Base-by-base conservation (phyloP, 1,140 invertebrate species). In the Wasmannia auropunctata region DNA sequence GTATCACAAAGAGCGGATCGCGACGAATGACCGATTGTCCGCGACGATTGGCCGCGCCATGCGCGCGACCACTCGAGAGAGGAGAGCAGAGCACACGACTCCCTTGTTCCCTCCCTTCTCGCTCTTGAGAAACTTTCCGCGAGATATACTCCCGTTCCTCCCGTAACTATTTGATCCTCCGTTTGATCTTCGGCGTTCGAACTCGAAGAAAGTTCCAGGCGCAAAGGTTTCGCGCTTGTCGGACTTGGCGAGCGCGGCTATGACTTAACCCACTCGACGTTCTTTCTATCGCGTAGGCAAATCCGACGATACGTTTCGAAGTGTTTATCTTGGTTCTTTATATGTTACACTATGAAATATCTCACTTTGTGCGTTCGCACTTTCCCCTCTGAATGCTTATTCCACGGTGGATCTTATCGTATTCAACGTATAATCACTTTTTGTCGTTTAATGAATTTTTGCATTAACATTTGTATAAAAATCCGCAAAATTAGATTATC, bases 181-280 rank as follows among this genome's bases (percentile, higher is more conserved):
- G 62, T 70, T 77, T 75, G 49, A 56, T 81, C 70, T 75, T 72
- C 46, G 56, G 3, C 76, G 63, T 85, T 87, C n/a, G n/a, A n/a
- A 58, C 60, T 31, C 62, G 54, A 31, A 22, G n/a, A 70, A 69
- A 62, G 72, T 76, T 56, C 14, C 69, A 40, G 58, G 60, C 22
- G 58, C 22, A 31, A 46, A 16, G 58, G 16, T 25, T 40, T 14
- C 43, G 2, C 69, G 49, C 16, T 72, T 54, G 54, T 25, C n/a
- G 22, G 34, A 31, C 25, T 56, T 85, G 56, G 19, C 63, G 10
- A 22, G 11, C n/a, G 7, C 62, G n/a, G 11, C n/a, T 74, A 31
- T 5, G 51, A 81, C 37, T 56, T 56, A 43, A 58, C 49, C n/a
- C 67, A 72, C 79, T 81, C 19, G 79, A 58, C 67, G 25, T 58